These are phyloP conservation scores for Lymantria monacha DNA, from an alignment of 2,888 invertebrate species.

Conservation along the genomic window DNA sequence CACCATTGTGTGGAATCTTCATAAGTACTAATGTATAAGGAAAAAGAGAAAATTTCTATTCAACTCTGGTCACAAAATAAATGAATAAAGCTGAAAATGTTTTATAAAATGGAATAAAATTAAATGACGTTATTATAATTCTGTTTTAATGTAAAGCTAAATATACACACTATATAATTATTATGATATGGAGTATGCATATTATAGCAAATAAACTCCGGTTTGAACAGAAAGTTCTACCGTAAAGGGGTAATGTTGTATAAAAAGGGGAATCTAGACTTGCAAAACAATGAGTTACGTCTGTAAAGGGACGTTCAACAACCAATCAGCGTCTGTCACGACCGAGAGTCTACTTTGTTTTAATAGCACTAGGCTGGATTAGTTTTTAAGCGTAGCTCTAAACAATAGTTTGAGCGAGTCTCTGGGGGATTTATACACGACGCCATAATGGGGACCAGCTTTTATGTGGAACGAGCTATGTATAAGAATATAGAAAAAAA, in stretches of 20 bases:
- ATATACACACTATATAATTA: no score
- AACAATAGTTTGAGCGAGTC: slow-evolving; percentile 57
- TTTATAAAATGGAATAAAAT: no score
- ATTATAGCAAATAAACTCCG: slow-evolving; percentile 20
- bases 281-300: slow-evolving; percentile 45
- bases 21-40: no score
- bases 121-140: no score
- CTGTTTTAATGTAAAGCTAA: no score
- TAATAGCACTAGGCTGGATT: slow-evolving; percentile 77
- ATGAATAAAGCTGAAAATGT: no score
- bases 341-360: slow-evolving; percentile 65
- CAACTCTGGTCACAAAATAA: no score
- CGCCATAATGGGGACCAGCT: slow-evolving; percentile 50
- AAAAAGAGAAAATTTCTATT: no score
- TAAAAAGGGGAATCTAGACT: slow-evolving; percentile 32
- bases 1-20: no score
- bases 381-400: slow-evolving; percentile 71
- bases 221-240: slow-evolving; percentile 25
- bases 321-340: slow-evolving; percentile 66
- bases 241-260: slow-evolving; percentile 22
- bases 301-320: slow-evolving; percentile 49
- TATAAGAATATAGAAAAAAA: neutral
- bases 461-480: slow-evolving; percentile 10
- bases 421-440: slow-evolving; percentile 43
- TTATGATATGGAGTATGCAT: neutral